A percentile compares a stretch with the other conserved stretches of the same genome.
Evolutionary conservation across 2,113 vertebrate genomes (phyloP).

Genomic region (Syngnathus typhle): DNA sequence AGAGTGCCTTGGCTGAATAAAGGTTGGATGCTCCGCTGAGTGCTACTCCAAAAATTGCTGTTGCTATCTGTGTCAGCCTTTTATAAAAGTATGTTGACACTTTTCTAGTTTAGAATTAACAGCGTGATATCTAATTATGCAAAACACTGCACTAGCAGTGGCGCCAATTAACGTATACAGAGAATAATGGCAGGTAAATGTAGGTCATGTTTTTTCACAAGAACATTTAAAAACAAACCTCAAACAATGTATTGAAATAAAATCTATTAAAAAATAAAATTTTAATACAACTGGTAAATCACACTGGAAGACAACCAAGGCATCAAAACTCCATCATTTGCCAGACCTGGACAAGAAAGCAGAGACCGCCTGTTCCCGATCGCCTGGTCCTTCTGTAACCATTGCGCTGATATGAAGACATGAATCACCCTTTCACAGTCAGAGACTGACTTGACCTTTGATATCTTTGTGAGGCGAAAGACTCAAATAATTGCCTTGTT

Average conservation of each 20-base stretch:
- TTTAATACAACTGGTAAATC: background rate
- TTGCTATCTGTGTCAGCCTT: background rate
- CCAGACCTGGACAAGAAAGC: background rate
- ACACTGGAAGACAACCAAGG: background rate
- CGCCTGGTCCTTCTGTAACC: background rate
- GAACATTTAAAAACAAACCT: background rate
- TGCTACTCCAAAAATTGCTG: background rate
- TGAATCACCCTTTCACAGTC: background rate
- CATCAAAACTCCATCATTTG: background rate
- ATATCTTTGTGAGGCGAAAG: background rate
- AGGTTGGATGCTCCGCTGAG: no score
- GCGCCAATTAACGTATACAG: background rate
- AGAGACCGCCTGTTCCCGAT: background rate
- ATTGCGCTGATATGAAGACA: background rate
- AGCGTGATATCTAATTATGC: background rate
- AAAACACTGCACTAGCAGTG: no score
- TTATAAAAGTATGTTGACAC: background rate
- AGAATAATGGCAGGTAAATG: background rate
- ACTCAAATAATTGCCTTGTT: background rate
- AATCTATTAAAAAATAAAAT: background rate
- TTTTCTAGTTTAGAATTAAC: constrained; percentile 31
- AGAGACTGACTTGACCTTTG: background rate
- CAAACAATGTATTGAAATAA: background rate
- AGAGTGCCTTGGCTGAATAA: no score
- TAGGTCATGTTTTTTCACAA: background rate